phyloP scores from a whole-genome alignment of 2,113 vertebrate genomes.

The Prunella himalayana region DNA sequence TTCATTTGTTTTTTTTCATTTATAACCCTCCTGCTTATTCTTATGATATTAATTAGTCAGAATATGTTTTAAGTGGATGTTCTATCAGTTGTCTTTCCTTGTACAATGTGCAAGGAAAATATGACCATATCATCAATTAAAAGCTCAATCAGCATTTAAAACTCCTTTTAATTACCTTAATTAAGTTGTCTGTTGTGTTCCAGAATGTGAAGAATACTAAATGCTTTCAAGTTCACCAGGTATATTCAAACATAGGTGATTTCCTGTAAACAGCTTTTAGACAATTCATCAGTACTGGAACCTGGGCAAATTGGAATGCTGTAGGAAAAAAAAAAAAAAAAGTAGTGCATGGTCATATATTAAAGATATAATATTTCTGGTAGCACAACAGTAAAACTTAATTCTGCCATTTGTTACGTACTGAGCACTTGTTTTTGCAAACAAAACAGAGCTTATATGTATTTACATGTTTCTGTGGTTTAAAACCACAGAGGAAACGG shows the following conservation, averaged over 20 bases:
- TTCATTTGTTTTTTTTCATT: neutral
- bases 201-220: neutral
- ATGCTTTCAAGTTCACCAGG: neutral
- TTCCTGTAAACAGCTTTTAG: neutral
- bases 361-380: neutral
- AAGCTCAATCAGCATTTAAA: neutral
- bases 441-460: neutral
- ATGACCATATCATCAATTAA: slow-evolving; percentile 33
- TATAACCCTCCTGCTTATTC: slow-evolving; percentile 35
- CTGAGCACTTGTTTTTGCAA: neutral
- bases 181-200: neutral
- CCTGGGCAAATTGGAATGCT: neutral
- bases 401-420: neutral
- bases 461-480: neutral
- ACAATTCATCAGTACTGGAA: neutral
- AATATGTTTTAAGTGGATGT: slow-evolving; percentile 31
- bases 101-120: slow-evolving; percentile 71
- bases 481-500: neutral
- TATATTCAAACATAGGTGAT: neutral
- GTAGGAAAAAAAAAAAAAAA: neutral
- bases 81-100: neutral
- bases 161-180: neutral
- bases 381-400: neutral
- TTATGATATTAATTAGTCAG: slow-evolving; percentile 8
- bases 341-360: neutral